phyloP scores from a whole-genome alignment of 2,888 invertebrate genomes.

The Eupithecia abbreviata region DNA sequence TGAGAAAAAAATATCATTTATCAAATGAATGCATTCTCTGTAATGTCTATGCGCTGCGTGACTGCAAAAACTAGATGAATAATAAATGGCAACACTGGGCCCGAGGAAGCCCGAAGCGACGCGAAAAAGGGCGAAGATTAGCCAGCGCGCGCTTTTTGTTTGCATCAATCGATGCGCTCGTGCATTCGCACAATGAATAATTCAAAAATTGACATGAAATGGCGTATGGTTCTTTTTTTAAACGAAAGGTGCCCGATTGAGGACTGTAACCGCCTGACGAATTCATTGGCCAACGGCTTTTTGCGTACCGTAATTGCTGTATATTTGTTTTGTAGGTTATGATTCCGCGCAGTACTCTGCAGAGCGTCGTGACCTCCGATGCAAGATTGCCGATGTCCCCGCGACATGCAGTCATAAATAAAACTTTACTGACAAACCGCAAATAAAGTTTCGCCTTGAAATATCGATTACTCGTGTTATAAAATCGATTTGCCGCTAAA shows the following conservation, averaged over 20 bases:
- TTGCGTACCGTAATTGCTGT: conserved; percentile 78
- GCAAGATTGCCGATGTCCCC: conserved; percentile 31
- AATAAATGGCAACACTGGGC: conserved; percentile 80
- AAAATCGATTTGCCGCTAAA: conserved; percentile 48
- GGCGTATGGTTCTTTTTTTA: conserved; percentile 84
- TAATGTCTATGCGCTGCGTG: conserved; percentile 81
- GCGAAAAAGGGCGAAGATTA: conserved; percentile 82
- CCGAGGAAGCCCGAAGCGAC: conserved; percentile 69
- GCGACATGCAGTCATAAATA: conserved; percentile 63
- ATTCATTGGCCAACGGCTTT: conserved; percentile 83
- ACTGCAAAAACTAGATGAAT: conserved; percentile 81
- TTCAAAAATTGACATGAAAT: conserved; percentile 85
- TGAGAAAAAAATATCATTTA: conserved; percentile 75
- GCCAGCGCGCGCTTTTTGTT: conserved; percentile 81
- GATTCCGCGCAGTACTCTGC: conserved; percentile 52
- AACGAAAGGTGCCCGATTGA: conserved; percentile 84
- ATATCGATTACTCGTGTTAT: conserved; percentile 50
- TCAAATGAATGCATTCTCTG: conserved; percentile 80
- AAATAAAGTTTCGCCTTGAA: conserved; percentile 69
- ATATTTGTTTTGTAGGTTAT: conserved; percentile 72
- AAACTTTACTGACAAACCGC: conserved; percentile 73
- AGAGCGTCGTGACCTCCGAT: conserved; percentile 36
- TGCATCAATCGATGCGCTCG: conserved; percentile 84
- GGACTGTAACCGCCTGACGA: conserved; percentile 84
- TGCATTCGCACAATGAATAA: conserved; percentile 84